Conservation (phyloP, 2,888 invertebrate genomes). For the Drosophila gaucha region DNA sequence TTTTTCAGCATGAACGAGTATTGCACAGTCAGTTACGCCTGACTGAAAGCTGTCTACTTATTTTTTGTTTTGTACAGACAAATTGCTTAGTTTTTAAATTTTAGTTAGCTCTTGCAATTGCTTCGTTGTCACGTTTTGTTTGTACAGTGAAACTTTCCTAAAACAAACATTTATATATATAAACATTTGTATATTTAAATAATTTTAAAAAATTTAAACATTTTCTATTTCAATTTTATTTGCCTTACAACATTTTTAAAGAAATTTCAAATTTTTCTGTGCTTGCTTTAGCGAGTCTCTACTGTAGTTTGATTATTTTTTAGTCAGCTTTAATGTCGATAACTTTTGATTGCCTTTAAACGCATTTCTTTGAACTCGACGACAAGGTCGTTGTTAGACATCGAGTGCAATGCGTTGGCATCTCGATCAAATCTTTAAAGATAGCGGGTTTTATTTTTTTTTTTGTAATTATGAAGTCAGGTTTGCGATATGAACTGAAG, state of each 20-base stretch:
- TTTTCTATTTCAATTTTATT: no score
- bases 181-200: no score
- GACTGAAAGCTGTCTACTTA: constrained; percentile 1
- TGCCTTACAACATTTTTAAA: no score
- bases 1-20: neutral
- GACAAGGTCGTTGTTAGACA: constrained; percentile 73
- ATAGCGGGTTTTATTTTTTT: neutral
- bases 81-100: constrained; percentile 34
- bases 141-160: neutral
- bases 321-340: constrained; percentile 50
- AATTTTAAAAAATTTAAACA: no score
- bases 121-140: constrained; percentile 32
- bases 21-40: neutral
- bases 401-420: constrained; percentile 43
- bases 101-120: constrained; percentile 28
- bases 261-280: no score
- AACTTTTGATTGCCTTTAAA: constrained; percentile 37
- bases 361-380: constrained; percentile 62
- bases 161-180: neutral
- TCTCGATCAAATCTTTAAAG: constrained; percentile 25
- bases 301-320: neutral
- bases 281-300: neutral
- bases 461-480: neutral
- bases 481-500: constrained; percentile 5
- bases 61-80: constrained; percentile 25